These are phyloP conservation scores for Reinhardtius hippoglossoides DNA, from an alignment of 2,113 vertebrate species.

Conservation along the genomic window DNA sequence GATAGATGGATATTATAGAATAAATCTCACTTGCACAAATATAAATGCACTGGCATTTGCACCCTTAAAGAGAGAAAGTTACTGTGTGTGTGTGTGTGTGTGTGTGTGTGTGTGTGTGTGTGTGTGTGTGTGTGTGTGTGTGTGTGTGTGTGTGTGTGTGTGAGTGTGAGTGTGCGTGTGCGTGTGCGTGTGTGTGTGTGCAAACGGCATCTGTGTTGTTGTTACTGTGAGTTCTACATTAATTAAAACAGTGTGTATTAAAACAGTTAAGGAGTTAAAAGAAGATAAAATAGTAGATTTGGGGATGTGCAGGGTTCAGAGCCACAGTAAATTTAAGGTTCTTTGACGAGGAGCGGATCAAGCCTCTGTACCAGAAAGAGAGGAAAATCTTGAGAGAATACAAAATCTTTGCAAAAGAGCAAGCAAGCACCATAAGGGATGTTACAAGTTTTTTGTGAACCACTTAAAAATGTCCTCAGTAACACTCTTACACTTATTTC, in stretches of 20 bases:
- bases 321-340: background rate
- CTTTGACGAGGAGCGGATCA: background rate
- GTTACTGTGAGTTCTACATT: too few relatives aligned
- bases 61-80: too few relatives aligned
- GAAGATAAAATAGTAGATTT: too few relatives aligned
- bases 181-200: too few relatives aligned
- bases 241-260: background rate
- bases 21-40: too few relatives aligned
- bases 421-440: background rate
- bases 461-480: background rate
- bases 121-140: conserved; percentile 14
- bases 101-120: background rate
- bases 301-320: background rate
- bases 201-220: too few relatives aligned
- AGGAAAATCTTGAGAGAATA: background rate
- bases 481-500: background rate
- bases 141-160: conserved; percentile 7
- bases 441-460: conserved; percentile 10
- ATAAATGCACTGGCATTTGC: too few relatives aligned
- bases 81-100: too few relatives aligned
- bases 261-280: background rate
- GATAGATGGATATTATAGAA: too few relatives aligned
- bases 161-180: too few relatives aligned
- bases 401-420: conserved; percentile 29
- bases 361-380: background rate